Percentiles rank a stretch among this genome's conserved stretches.
These are phyloP conservation scores for Phania funesta DNA, from an alignment of 2,888 invertebrate genomes.

Conservation along the genomic window DNA sequence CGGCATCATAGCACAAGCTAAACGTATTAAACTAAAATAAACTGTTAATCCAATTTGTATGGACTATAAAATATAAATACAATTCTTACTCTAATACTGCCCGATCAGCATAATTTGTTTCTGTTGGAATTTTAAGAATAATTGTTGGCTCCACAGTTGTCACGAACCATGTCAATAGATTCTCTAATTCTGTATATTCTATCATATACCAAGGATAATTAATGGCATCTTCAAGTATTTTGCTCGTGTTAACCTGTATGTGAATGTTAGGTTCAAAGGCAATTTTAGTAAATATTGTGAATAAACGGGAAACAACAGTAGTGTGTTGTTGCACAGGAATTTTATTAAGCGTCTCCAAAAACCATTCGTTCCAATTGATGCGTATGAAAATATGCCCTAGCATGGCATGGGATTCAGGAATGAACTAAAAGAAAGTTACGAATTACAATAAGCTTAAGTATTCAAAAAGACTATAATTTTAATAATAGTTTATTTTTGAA, in stretches of 20 bases:
- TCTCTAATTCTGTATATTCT: slow-evolving; percentile 84
- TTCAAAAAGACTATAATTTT: too few relatives aligned
- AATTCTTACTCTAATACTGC: slow-evolving; percentile 82
- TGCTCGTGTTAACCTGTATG: slow-evolving; percentile 80
- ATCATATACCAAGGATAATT: slow-evolving; percentile 85
- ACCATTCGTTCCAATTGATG: slow-evolving; percentile 85
- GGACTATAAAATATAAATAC: not conserved
- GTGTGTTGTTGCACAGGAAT: slow-evolving; percentile 79
- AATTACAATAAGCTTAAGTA: not conserved
- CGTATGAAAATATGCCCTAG: slow-evolving; percentile 86
- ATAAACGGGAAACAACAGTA: slow-evolving; percentile 83
- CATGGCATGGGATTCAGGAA: slow-evolving; percentile 87
- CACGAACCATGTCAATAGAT: slow-evolving; percentile 87
- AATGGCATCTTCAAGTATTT: slow-evolving; percentile 83
- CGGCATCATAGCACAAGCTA: slow-evolving; percentile 75
- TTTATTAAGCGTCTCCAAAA: slow-evolving; percentile 79
- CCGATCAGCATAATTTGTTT: slow-evolving; percentile 82
- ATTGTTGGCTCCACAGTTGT: slow-evolving; percentile 87
- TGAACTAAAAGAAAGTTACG: slow-evolving; percentile 80
- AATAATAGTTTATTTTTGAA: too few relatives aligned
- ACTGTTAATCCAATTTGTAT: not conserved
- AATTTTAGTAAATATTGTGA: slow-evolving; percentile 86
- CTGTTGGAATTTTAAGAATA: slow-evolving; percentile 82
- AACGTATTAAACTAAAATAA: slow-evolving; percentile 72
- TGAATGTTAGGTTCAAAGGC: slow-evolving; percentile 87